phyloP scores from a whole-genome alignment of 2,888 invertebrate species.

The Amphipyra tragopoginis region DNA sequence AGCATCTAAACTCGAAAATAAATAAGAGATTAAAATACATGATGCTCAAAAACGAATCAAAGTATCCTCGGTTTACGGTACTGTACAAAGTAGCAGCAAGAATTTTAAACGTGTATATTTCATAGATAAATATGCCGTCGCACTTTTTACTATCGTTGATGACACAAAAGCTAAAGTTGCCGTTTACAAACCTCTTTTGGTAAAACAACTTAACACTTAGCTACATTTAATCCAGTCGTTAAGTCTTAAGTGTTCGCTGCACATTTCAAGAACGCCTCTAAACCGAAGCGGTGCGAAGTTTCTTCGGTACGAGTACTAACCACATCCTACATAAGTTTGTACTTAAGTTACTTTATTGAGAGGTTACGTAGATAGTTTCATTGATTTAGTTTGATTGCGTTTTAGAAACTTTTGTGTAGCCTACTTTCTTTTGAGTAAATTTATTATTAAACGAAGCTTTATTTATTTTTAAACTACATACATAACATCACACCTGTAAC shows the following conservation, averaged over 20 bases:
- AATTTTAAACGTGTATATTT: too few species aligned
- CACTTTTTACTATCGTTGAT: too few species aligned
- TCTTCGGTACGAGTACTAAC: conserved; percentile 20
- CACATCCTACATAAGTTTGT: conserved; percentile 40
- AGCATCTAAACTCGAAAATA: too few species aligned
- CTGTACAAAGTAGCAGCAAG: too few species aligned
- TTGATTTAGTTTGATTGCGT: conserved; percentile 21
- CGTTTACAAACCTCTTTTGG: conserved; percentile 12
- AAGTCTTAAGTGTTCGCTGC: conserved; percentile 20
- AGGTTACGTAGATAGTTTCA: conserved; percentile 27
- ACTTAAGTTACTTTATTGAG: conserved; percentile 28
- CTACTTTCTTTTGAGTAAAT: not conserved
- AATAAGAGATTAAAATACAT: too few species aligned
- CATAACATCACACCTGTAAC: not conserved
- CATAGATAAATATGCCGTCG: too few species aligned
- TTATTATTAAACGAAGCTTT: not conserved
- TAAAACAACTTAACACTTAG: conserved; percentile 14
- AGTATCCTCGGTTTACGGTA: too few species aligned
- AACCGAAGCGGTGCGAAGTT: conserved; percentile 36
- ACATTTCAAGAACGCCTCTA: conserved; percentile 43
- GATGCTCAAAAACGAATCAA: too few species aligned
- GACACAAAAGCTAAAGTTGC: conserved; percentile 9
- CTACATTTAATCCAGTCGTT: conserved; percentile 17
- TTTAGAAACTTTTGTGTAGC: not conserved
- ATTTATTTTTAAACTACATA: too few species aligned